Evolutionary conservation across 1,140 invertebrate genomes (phyloP).

Genomic region (Drosophila obscura): DNA sequence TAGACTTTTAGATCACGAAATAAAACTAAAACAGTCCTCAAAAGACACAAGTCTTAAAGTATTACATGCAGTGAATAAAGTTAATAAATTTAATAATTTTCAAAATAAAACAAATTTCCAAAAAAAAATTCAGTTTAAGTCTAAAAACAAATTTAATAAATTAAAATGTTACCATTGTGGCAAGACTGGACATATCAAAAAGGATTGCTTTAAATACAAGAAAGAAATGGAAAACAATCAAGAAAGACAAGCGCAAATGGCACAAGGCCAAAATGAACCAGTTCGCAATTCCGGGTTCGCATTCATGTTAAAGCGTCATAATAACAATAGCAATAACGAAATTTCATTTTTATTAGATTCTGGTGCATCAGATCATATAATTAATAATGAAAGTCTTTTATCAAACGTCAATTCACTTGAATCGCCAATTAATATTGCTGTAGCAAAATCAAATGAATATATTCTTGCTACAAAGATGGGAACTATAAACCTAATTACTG

Average conservation of each 20-base stretch:
- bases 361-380: background rate
- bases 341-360: background rate
- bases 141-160: conserved; percentile 8
- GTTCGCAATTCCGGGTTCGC: conserved; percentile 1
- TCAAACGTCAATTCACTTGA: background rate
- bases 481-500: background rate
- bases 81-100: conserved; percentile 8
- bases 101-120: background rate
- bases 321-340: background rate
- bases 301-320: background rate
- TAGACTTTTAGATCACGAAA: conserved; percentile 78
- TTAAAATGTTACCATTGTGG: conserved; percentile 1
- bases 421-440: conserved; percentile 1
- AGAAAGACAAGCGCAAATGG: background rate
- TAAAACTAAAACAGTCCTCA: conserved; percentile 66
- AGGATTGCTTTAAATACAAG: conserved; percentile 3
- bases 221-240: conserved; percentile 3
- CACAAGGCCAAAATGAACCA: background rate
- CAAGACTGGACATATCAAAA: background rate
- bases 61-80: conserved; percentile 29
- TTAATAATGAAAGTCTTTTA: background rate
- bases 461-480: background rate
- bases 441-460: conserved; percentile 5
- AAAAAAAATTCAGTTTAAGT: conserved; percentile 7
- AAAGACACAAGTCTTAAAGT: conserved; percentile 55